Evolutionary conservation across 2,113 vertebrate species (phyloP).

Genomic region (Mormoops blainvillei): DNA sequence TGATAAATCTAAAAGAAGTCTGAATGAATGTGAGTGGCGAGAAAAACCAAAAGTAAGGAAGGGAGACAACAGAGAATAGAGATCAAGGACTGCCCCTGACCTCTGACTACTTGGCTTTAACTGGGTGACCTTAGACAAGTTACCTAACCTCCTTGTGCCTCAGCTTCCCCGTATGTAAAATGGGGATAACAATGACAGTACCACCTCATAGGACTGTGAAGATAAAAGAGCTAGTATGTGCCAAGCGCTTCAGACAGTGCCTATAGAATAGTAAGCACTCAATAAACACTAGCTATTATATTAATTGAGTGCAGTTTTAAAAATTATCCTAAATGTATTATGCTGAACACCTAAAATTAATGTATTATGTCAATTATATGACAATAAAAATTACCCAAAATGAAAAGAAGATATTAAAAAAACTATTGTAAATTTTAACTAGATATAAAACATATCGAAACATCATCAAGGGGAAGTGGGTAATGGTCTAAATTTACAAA

Average conservation of each 20-base stretch:
- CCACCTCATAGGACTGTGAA: neutral
- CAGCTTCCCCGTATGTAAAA: neutral
- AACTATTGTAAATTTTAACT: neutral
- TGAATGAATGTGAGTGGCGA: neutral
- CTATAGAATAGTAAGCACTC: neutral
- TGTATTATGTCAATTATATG: neutral
- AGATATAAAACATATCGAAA: neutral
- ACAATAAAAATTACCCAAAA: neutral
- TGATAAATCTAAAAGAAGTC: neutral
- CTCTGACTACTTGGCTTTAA: neutral
- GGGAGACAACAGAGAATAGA: neutral
- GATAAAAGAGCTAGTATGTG: neutral
- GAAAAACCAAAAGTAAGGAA: neutral
- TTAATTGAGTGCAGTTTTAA: neutral
- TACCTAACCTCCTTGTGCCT: neutral
- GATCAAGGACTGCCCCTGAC: neutral
- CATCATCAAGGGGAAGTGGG: neutral
- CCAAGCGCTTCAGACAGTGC: neutral
- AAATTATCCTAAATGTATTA: neutral
- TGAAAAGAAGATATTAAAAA: neutral
- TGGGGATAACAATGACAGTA: neutral
- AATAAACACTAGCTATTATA: neutral
- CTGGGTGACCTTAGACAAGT: neutral
- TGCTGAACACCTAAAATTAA: neutral
- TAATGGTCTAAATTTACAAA: neutral